Evolutionary conservation across 2,113 vertebrate genomes (phyloP), one percentile per base, ranked within the genome.

Genomic region (Pteronura brasiliensis): DNA sequence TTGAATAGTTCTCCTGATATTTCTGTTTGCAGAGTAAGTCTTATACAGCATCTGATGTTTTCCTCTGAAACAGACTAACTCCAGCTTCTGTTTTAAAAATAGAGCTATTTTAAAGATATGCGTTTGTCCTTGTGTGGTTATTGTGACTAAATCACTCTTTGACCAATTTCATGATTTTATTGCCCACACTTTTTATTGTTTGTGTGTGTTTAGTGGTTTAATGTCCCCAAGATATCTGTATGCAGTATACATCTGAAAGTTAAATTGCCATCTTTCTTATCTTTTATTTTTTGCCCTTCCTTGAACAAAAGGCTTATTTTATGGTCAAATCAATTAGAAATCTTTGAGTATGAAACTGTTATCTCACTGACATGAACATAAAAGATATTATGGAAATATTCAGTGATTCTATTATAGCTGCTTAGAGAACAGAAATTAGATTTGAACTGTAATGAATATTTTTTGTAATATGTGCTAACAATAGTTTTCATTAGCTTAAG

Each of bases 241-340:
- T 92, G 61, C 49, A 80, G 52, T 61, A 49, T 76, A 10, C 44
- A 90, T 72, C 18, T 76, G 44, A 88, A 85, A 93, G 29, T 57
- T 96, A 74, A 98, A 95, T 93, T 96, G 77, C 4, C 18, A 39
- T 90, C 79, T 93, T 96, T 93, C 80, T 71, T 25, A 63, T 95
- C 27, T 92, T 25, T n/a, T 14, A 42, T 95, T 88, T 90, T 93
- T 97, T 69, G 0, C 7, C 31, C 9, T 93, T 95, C 82, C 84
- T 97, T 97, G 84, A 98, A 98, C 4, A 97, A 82, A 96, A 95
- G 34, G 4, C 17, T 96, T 95, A 96, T 96, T 97, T 98, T 97
- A 93, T 96, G 57, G 57, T 95, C 39, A 96, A 98, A 97, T 96
- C 88, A 96, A 82, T 98, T 96, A 97, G 34, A 59, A 98, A 92